Evolutionary conservation across 2,797 vertebrate species (phyloP).

Genomic region (Channallabes apus): DNA sequence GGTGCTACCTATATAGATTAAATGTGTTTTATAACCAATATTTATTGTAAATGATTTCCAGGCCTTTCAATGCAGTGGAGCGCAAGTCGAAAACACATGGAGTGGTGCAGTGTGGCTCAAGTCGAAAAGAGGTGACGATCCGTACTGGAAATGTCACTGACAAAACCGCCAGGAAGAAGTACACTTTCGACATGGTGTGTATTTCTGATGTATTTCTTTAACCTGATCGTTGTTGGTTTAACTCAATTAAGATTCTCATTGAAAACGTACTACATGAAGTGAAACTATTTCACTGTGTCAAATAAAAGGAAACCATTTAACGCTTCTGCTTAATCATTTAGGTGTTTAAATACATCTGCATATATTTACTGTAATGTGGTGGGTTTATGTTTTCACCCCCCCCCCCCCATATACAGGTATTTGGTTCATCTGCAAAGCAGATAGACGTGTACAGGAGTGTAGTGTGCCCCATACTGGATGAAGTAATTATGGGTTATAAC

Average conservation of each 20-base stretch:
- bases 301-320: not conserved
- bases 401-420: slow-evolving; percentile 80
- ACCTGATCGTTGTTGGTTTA: no score
- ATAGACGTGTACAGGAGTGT: slow-evolving; percentile 95
- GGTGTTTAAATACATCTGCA: not conserved
- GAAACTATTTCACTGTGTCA: not conserved
- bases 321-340: not conserved
- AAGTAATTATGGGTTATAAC: slow-evolving; percentile 98
- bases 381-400: no score
- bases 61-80: slow-evolving; percentile 88
- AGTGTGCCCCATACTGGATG: slow-evolving; percentile 93
- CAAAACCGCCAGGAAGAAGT: slow-evolving; percentile 87
- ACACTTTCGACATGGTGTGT: slow-evolving; percentile 94
- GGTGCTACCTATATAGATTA: no score
- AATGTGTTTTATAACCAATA: not conserved
- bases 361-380: not conserved
- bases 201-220: not conserved
- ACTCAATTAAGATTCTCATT: no score
- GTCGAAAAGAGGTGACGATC: slow-evolving; percentile 83
- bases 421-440: slow-evolving; percentile 91
- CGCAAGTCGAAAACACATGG: slow-evolving; percentile 79
- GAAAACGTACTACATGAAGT: not conserved
- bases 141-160: slow-evolving; percentile 82
- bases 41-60: slow-evolving; percentile 57
- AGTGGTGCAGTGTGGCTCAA: slow-evolving; percentile 84